Percentiles rank a stretch among this genome's conserved stretches.
These are phyloP conservation scores for Melanotaenia nigrans DNA, from an alignment of 2,797 vertebrate genomes.

Conservation along the genomic window DNA sequence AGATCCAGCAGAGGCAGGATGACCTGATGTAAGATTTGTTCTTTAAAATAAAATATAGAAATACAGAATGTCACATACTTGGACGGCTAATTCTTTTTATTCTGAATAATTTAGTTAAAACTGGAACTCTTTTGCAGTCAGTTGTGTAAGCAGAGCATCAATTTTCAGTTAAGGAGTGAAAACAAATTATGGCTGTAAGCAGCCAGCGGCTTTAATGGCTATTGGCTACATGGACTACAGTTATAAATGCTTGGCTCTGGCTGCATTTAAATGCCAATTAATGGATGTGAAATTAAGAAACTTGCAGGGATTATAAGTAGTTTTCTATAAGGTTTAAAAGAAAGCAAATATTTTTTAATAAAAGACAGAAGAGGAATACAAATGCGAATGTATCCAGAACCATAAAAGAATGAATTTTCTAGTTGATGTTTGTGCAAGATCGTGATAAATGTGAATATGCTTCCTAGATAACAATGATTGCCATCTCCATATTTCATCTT, in stretches of 20 bases:
- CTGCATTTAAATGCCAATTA: conserved; percentile 15
- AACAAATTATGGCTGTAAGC: conserved; percentile 27
- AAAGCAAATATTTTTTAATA: not conserved
- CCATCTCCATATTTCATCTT: not conserved
- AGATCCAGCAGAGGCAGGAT: not conserved
- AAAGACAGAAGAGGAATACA: not conserved
- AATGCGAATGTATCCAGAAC: conserved; percentile 8
- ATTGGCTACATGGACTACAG: not conserved
- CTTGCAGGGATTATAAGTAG: not conserved
- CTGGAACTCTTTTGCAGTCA: not conserved
- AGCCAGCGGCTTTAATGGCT: conserved; percentile 20
- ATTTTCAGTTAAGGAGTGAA: conserved; percentile 4
- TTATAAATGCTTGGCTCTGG: conserved; percentile 11
- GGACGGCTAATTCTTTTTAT: not conserved
- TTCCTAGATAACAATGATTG: conserved; percentile 14
- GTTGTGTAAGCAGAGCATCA: not conserved
- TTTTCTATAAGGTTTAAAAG: not conserved
- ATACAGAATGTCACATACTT: not conserved
- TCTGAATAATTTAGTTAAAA: not conserved
- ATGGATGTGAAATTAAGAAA: not conserved
- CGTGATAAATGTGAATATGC: not conserved
- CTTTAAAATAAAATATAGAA: not conserved
- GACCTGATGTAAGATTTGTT: too few species aligned
- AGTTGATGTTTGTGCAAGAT: conserved; percentile 15
- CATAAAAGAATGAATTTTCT: conserved; percentile 13